Evolutionary conservation across 2,888 invertebrate genomes (phyloP).

Genomic region (Coleophora deauratella): DNA sequence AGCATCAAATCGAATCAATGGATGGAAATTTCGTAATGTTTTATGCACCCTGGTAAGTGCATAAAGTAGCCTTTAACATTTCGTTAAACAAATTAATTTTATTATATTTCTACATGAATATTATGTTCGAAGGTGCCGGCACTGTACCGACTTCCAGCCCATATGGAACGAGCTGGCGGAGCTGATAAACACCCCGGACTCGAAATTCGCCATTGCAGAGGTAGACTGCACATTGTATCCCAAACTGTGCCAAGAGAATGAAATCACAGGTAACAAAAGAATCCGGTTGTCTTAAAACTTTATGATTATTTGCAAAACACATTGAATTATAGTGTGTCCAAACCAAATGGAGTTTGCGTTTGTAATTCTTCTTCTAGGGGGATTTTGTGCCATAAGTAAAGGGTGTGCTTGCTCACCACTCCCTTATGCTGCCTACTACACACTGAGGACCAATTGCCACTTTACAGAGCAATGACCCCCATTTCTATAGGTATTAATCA

Average conservation of each 20-base stretch:
- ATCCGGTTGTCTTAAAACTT: too few species aligned
- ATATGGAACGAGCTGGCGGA: conserved; percentile 85
- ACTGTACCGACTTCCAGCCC: conserved; percentile 84
- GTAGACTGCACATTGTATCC: conserved; percentile 85
- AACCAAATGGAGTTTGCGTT: too few species aligned
- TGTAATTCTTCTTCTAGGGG: too few species aligned
- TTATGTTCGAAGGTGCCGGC: conserved; percentile 82
- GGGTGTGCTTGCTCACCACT: too few species aligned
- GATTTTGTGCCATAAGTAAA: too few species aligned
- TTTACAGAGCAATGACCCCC: too few species aligned
- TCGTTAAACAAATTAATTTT: neutral
- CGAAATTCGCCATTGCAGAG: conserved; percentile 81
- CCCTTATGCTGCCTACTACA: too few species aligned
- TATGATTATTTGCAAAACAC: too few species aligned
- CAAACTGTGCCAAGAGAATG: conserved; percentile 80
- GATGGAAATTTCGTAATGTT: conserved; percentile 85
- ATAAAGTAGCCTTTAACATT: neutral
- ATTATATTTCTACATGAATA: conserved; percentile 1
- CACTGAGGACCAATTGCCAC: too few species aligned
- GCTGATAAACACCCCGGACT: conserved; percentile 76
- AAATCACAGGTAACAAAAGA: conserved; percentile 77
- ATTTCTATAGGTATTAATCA: too few species aligned
- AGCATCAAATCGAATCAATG: conserved; percentile 74
- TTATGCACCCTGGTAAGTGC: conserved; percentile 84
- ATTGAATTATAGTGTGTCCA: too few species aligned